A percentile compares a stretch with the other conserved stretches of the same genome.
These are phyloP conservation scores for Cryptocephalus primarius DNA, from an alignment of 2,888 invertebrate genomes.

Conservation along the genomic window DNA sequence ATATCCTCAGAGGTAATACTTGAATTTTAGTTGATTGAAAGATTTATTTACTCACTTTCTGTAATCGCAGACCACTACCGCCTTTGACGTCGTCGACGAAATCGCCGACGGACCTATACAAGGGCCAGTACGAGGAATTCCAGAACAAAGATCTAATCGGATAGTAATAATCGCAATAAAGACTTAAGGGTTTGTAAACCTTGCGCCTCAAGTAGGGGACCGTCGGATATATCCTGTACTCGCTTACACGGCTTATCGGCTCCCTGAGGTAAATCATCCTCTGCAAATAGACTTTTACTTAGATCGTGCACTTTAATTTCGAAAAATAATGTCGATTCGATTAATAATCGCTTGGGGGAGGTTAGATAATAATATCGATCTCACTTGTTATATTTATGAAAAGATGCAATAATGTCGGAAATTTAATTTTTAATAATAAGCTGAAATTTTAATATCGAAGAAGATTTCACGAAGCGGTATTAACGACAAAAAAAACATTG, in stretches of 20 bases:
- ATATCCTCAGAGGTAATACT: too few species aligned
- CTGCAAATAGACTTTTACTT: conserved; percentile 24
- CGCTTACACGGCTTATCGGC: conserved; percentile 19
- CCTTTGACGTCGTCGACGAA: conserved; percentile 1
- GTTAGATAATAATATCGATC: too few species aligned
- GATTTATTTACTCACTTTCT: conserved; percentile 6
- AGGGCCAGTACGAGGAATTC: conserved; percentile 22
- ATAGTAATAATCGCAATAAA: conserved; percentile 24
- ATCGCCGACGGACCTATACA: conserved; percentile 6
- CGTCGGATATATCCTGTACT: conserved; percentile 18
- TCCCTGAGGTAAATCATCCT: conserved; percentile 30
- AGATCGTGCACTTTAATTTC: too few species aligned
- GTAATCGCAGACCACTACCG: conserved; percentile 3
- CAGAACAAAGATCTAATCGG: conserved; percentile 20
- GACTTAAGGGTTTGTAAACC: conserved; percentile 22
- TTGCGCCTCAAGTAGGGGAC: conserved; percentile 17
- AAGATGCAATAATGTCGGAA: too few species aligned
- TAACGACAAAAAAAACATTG: too few species aligned
- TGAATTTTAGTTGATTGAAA: too few species aligned
- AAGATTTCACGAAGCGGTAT: too few species aligned
- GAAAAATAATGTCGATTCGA: too few species aligned
- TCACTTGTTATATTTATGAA: too few species aligned
- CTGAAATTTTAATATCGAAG: too few species aligned
- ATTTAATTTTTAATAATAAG: too few species aligned
- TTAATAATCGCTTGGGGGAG: too few species aligned